Evolutionary conservation across 2,888 invertebrate genomes (phyloP), one percentile per base, ranked within the genome.

Genomic region (Steinernema carpocapsae): DNA sequence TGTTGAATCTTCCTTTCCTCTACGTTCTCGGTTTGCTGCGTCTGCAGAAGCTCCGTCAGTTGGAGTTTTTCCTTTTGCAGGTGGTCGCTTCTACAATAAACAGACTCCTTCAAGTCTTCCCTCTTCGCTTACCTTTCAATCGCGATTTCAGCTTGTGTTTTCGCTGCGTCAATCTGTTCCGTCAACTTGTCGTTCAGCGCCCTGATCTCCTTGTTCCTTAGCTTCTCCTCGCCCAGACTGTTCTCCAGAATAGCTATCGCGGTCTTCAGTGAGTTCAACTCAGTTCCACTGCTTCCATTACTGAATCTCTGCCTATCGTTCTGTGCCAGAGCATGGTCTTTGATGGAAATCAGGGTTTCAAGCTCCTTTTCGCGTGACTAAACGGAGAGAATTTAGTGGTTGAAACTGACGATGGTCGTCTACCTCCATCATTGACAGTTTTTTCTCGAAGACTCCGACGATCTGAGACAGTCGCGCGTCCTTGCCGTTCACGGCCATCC

Each of bases 301-400:
- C 22, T 89, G 84, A 37, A 88, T 84, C 24, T 88, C 77, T 80
- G 3, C 37, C 37, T 37, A 37, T 89, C 89, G 42, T 88, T 88
- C 78, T 89, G 89, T 0, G 83, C 79, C 48, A 89, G 76, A 0
- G 88, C 88, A 56, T 88, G 77, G 14, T 88, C 84, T 79, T 89
- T 89, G 29, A 88, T 86, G 46, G 88, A 87, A 56, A 89, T 77
- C 32, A 89, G 77, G 52, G 87, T 86, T 75, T 89, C 88, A 19
- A 89, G 80, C 72, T 89, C 88, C 51, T 86, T 83, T 74, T 88
- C 88, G 24, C 80, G 71, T 2, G 70, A 71, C 78, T 84, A 19
- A 43, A 56, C 24, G 45, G 3, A 72, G 19, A 32, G 32, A 19
- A 17, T n/a, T n/a, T n/a, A n/a, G n/a, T n/a, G n/a, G n/a, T n/a